Percentiles rank a stretch among this genome's conserved stretches.
Conservation (phyloP, 1,140 invertebrate species). For the Callitettix versicolor region DNA sequence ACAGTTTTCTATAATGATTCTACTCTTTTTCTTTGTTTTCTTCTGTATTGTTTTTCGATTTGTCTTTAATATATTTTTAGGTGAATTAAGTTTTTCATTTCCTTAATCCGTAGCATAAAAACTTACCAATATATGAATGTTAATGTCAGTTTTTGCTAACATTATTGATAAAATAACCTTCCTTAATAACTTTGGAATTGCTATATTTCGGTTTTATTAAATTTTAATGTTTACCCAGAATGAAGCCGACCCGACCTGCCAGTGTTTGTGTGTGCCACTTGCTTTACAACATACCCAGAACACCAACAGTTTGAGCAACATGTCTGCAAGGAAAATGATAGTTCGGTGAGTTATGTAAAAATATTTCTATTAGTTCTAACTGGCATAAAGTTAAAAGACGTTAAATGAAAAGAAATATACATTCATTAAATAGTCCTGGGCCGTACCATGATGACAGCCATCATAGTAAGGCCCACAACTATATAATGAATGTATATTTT, state of each 20-base stretch:
- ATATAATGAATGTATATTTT: neutral
- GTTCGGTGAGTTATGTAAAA: neutral
- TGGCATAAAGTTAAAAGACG: neutral
- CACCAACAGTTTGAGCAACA: constrained; percentile 2
- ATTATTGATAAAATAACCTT: too few species aligned
- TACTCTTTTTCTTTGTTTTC: too few species aligned
- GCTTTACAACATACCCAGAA: neutral
- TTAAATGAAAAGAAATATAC: neutral
- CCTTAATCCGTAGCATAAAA: too few species aligned
- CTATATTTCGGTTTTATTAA: too few species aligned
- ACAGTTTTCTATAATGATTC: too few species aligned
- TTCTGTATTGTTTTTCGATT: too few species aligned
- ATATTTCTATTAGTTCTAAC: neutral
- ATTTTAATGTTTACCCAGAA: neutral
- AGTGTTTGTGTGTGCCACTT: neutral
- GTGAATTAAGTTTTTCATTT: too few species aligned
- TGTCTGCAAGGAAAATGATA: neutral
- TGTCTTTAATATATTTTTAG: too few species aligned
- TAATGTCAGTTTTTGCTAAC: too few species aligned
- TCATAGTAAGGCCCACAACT: neutral
- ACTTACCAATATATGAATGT: too few species aligned
- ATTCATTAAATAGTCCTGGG: neutral
- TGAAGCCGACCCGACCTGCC: neutral
- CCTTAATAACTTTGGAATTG: too few species aligned
- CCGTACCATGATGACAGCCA: neutral